Percentiles rank a stretch among this genome's conserved stretches.
These are phyloP conservation scores for Potorous gilbertii DNA, from an alignment of 2,797 vertebrate species.

Conservation along the genomic window DNA sequence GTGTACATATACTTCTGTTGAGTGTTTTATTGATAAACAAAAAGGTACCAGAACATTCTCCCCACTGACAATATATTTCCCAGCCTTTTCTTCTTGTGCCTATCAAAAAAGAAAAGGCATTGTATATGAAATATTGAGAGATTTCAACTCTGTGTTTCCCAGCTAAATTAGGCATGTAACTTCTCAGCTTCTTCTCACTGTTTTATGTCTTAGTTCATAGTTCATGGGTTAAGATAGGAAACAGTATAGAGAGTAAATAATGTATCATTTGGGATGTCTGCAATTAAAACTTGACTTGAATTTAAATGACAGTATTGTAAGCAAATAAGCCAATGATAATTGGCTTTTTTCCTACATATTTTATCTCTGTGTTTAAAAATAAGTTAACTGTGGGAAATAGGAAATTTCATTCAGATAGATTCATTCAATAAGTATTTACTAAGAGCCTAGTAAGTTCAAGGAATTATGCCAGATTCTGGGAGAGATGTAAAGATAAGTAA, in stretches of 20 bases:
- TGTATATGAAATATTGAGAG: accelerated
- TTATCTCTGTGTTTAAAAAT: background rate
- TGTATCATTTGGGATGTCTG: background rate
- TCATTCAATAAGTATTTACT: background rate
- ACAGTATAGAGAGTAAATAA: background rate
- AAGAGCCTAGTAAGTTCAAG: background rate
- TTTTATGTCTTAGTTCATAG: background rate
- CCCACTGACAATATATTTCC: background rate
- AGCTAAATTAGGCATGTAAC: accelerated
- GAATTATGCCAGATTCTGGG: background rate
- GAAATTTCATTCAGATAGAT: background rate
- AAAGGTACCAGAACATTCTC: conserved; percentile 15
- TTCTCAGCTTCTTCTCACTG: background rate
- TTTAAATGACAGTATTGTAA: conserved; percentile 50
- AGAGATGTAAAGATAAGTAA: background rate
- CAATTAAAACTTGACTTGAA: conserved; percentile 7
- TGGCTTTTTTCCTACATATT: background rate
- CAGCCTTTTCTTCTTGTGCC: background rate
- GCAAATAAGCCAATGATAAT: background rate
- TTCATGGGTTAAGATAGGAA: conserved; percentile 1
- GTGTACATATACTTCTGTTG: background rate
- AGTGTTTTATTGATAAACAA: conserved; percentile 20
- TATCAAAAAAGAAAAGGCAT: background rate
- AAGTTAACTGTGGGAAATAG: background rate
- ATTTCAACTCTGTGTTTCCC: background rate